A percentile compares a stretch with the other conserved stretches of the same genome.
phyloP scores from a whole-genome alignment of 2,888 invertebrate genomes.

The Microctonus hyperodae region DNA sequence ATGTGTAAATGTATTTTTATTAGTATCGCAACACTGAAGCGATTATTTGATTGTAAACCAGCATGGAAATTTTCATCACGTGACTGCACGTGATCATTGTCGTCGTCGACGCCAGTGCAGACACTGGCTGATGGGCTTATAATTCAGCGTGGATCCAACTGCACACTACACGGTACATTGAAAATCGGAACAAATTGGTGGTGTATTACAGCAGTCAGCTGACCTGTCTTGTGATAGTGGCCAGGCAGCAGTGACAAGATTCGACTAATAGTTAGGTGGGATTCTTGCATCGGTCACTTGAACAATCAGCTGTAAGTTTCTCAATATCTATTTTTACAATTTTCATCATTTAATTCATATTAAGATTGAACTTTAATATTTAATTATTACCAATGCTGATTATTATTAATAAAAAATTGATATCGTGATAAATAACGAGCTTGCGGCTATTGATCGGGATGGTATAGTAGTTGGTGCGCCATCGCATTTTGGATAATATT shows the following conservation, averaged over 20 bases:
- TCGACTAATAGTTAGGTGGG: conserved; percentile 17
- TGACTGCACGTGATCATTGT: no score
- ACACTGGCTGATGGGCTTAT: no score
- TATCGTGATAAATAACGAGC: conserved; percentile 3
- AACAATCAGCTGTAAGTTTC: conserved; percentile 26
- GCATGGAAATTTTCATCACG: no score
- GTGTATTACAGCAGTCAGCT: conserved; percentile 18
- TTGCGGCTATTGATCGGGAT: conserved; percentile 47
- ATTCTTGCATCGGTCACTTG: conserved; percentile 20
- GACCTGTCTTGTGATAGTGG: conserved; percentile 31
- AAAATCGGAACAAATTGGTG: background rate
- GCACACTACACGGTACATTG: background rate
- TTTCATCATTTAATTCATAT: background rate
- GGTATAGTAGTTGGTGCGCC: conserved; percentile 46
- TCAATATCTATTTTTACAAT: background rate
- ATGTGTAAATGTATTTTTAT: no score
- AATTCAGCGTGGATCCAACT: no score
- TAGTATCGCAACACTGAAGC: no score
- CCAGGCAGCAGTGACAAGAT: background rate
- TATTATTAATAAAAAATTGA: background rate
- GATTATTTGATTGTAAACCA: background rate
- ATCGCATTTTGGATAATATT: conserved; percentile 40
- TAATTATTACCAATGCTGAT: background rate
- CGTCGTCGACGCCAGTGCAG: no score
- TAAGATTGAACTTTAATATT: background rate